Evolutionary conservation across 1,140 invertebrate genomes (phyloP).

Genomic region (Oryzaephilus surinamensis): DNA sequence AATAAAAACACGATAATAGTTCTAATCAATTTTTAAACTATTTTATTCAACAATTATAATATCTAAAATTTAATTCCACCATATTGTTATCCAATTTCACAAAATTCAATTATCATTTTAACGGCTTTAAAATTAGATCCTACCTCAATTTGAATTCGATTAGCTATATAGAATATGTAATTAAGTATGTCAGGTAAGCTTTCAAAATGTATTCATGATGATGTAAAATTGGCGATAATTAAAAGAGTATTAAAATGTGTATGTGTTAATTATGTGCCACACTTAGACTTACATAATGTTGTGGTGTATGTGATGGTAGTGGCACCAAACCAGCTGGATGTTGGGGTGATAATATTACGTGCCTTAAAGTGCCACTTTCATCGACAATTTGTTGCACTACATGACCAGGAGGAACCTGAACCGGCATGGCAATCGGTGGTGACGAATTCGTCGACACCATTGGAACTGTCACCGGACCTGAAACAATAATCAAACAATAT

Average conservation of each 20-base stretch:
- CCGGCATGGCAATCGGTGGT: slow-evolving; percentile 69
- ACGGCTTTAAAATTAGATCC: too few species aligned
- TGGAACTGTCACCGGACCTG: slow-evolving; percentile 64
- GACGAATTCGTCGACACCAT: slow-evolving; percentile 73
- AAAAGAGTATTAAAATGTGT: too few species aligned
- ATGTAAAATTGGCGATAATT: too few species aligned
- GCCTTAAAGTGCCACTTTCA: slow-evolving; percentile 72
- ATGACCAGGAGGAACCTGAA: slow-evolving; percentile 80
- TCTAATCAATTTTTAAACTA: too few species aligned
- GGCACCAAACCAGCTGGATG: slow-evolving; percentile 40
- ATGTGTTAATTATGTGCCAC: too few species aligned
- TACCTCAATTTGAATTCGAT: too few species aligned
- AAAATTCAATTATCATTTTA: too few species aligned
- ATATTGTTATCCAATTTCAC: too few species aligned
- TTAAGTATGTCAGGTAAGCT: background rate
- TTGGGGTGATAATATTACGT: slow-evolving; percentile 72
- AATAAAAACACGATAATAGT: too few species aligned
- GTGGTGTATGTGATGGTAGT: slow-evolving; percentile 35
- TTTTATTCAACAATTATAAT: too few species aligned
- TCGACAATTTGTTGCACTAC: slow-evolving; percentile 84
- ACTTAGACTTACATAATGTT: slow-evolving; percentile 54
- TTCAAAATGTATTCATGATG: background rate
- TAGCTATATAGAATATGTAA: too few species aligned
- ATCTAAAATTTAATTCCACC: too few species aligned
- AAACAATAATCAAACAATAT: slow-evolving; percentile 12